A percentile compares a stretch with the other conserved stretches of the same genome.
Evolutionary conservation across 2,888 invertebrate species (phyloP).

Genomic region (Caenorhabditis uteleia): DNA sequence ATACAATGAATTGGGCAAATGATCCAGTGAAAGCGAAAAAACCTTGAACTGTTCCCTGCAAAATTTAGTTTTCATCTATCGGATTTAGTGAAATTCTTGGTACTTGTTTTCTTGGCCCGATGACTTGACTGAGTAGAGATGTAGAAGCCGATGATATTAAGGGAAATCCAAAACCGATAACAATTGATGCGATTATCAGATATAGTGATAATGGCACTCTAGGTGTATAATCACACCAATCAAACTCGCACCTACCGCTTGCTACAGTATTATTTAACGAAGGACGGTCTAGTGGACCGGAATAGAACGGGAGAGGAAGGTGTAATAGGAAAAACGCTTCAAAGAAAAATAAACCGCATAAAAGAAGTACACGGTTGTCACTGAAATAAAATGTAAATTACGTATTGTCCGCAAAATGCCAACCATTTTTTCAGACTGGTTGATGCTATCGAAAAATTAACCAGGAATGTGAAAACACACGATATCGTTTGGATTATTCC

Average conservation of each 20-base stretch:
- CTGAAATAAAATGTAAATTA: conserved; percentile 3
- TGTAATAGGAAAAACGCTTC: conserved; percentile 30
- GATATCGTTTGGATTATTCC: conserved; percentile 40
- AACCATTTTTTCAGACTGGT: conserved; percentile 22
- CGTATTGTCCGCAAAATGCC: not conserved
- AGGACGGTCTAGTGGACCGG: conserved; percentile 28
- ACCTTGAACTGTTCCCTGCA: conserved; percentile 46
- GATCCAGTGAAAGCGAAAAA: conserved; percentile 43
- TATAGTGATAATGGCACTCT: conserved; percentile 37
- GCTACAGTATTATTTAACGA: not conserved
- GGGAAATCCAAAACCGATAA: conserved; percentile 42
- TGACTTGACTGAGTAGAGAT: conserved; percentile 33
- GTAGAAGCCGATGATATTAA: conserved; percentile 27
- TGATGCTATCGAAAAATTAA: conserved; percentile 31
- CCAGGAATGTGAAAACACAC: conserved; percentile 31
- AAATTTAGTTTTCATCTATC: not conserved
- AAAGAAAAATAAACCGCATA: conserved; percentile 28
- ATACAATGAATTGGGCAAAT: conserved; percentile 37
- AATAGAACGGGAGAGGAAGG: conserved; percentile 38
- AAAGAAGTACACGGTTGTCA: conserved; percentile 23
- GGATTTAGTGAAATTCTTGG: conserved; percentile 23
- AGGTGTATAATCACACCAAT: conserved; percentile 36
- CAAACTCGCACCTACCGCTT: conserved; percentile 26
- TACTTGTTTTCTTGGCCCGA: conserved; percentile 46
- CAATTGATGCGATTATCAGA: conserved; percentile 14